These are phyloP conservation scores for Australoheros facetus DNA, from an alignment of 2,797 vertebrate genomes.

Conservation along the genomic window DNA sequence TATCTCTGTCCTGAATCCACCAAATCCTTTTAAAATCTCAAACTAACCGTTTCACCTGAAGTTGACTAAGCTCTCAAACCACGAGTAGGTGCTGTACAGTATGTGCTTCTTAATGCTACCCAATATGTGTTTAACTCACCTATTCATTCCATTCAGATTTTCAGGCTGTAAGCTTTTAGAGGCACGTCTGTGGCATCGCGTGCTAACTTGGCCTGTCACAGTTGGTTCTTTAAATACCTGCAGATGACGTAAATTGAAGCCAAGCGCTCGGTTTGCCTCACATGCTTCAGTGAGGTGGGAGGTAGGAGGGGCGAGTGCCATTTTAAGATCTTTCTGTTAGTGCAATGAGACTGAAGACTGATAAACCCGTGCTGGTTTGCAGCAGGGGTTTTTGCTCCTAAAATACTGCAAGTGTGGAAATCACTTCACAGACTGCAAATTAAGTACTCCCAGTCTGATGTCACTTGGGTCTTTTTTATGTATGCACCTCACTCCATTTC, in stretches of 20 bases:
- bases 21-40: not conserved
- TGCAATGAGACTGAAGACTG: not conserved
- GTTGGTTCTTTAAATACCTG: slow-evolving; percentile 55
- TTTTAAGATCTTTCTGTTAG: slow-evolving; percentile 1
- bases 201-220: slow-evolving; percentile 28
- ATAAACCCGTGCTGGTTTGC: not conserved
- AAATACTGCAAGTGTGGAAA: not conserved
- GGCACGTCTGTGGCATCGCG: slow-evolving; percentile 12
- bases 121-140: not conserved
- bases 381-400: not conserved
- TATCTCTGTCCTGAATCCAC: slow-evolving; percentile 4
- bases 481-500: not conserved
- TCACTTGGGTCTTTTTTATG: not conserved
- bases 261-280: not conserved
- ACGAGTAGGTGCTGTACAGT: not conserved
- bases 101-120: not conserved
- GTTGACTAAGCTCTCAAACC: not conserved
- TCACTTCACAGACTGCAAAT: not conserved
- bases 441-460: not conserved
- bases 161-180: not conserved
- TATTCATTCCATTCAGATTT: not conserved
- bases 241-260: slow-evolving; percentile 23
- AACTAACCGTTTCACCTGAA: not conserved
- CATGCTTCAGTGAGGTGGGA: slow-evolving; percentile 2
- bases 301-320: slow-evolving; percentile 7